Conservation (phyloP, 2,888 invertebrate species). For the Drosophila anomelani region DNA sequence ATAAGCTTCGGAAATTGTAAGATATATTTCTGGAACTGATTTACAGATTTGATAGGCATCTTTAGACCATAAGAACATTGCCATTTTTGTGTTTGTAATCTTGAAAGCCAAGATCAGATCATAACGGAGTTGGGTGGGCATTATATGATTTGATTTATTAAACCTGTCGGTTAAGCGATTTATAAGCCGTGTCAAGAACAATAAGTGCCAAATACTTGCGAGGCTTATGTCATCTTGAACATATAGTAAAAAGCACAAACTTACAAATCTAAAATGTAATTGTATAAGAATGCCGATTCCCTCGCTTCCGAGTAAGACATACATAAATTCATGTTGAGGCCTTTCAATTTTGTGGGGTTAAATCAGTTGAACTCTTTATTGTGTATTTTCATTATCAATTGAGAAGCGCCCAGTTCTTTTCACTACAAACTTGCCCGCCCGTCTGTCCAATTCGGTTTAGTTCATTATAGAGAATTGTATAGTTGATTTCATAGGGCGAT, state of each 20-base stretch:
- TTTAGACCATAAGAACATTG: slow-evolving; percentile 15
- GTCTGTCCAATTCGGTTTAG: slow-evolving; percentile 23
- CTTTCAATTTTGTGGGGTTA: slow-evolving; percentile 63
- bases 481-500: slow-evolving; percentile 33
- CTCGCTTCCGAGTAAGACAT: slow-evolving; percentile 29
- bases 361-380: slow-evolving; percentile 75
- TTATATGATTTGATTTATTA: slow-evolving; percentile 58
- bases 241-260: slow-evolving; percentile 11
- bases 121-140: neutral
- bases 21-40: slow-evolving; percentile 15
- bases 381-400: slow-evolving; percentile 75
- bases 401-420: slow-evolving; percentile 61
- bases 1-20: neutral
- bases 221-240: slow-evolving; percentile 61
- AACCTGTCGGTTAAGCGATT: slow-evolving; percentile 48
- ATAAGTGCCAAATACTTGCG: slow-evolving; percentile 45
- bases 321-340: slow-evolving; percentile 52
- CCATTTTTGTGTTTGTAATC: slow-evolving; percentile 20
- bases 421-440: neutral
- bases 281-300: neutral
- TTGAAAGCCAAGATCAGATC: slow-evolving; percentile 4
- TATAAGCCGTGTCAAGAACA: slow-evolving; percentile 33
- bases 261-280: neutral
- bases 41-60: slow-evolving; percentile 22
- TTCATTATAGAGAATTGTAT: slow-evolving; percentile 26